A percentile compares a stretch with the other conserved stretches of the same genome.
phyloP scores from a whole-genome alignment of 2,888 invertebrate genomes.

The Nezara viridula region DNA sequence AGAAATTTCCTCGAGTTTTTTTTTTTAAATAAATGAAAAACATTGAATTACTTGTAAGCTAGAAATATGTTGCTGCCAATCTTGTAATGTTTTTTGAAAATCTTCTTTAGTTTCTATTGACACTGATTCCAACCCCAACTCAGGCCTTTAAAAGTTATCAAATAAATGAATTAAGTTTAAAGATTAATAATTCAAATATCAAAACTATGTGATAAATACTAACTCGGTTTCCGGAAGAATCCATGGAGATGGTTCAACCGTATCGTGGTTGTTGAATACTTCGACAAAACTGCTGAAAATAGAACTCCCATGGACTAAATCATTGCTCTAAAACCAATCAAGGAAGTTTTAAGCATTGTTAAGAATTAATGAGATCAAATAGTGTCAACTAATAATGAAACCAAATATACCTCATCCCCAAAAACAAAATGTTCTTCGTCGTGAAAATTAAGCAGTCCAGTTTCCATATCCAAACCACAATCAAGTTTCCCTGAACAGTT shows the following conservation, averaged over 20 bases:
- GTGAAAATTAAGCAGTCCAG: constrained; percentile 71
- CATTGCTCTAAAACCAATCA: constrained; percentile 63
- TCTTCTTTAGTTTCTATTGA: constrained; percentile 68
- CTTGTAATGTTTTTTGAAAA: constrained; percentile 71
- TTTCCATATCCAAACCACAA: constrained; percentile 69
- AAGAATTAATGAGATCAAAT: neutral
- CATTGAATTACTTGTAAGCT: constrained; percentile 69
- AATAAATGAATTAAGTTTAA: neutral
- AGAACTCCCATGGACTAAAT: constrained; percentile 65
- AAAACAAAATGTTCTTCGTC: constrained; percentile 71
- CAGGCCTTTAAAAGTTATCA: neutral
- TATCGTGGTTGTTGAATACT: constrained; percentile 66
- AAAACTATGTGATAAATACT: neutral
- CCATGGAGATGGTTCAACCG: constrained; percentile 65
- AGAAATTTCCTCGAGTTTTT: neutral
- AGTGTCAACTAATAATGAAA: neutral
- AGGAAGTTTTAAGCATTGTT: constrained; percentile 63
- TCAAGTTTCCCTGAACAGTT: neutral
- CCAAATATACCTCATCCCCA: constrained; percentile 67
- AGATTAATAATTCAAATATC: neutral
- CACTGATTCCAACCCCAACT: constrained; percentile 40
- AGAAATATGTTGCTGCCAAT: constrained; percentile 72
- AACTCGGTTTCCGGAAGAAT: constrained; percentile 53
- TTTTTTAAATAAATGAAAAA: neutral
- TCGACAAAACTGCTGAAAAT: constrained; percentile 67